phyloP scores from a whole-genome alignment of 2,888 invertebrate species.

The Polietes domitor region DNA sequence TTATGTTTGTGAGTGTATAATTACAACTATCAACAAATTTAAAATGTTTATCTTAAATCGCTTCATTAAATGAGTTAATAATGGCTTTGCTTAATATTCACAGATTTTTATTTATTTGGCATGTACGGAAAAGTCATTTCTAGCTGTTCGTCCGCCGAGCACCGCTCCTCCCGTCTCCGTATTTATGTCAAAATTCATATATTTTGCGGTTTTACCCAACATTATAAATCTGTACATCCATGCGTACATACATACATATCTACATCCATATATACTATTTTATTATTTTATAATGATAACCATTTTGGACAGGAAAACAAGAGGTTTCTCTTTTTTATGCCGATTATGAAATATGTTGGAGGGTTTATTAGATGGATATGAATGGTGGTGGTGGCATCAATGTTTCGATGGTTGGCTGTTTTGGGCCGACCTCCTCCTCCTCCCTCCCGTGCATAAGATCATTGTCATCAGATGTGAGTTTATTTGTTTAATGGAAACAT shows the following conservation, averaged over 20 bases:
- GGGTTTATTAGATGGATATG: not conserved
- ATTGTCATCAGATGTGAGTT: slow-evolving; percentile 37
- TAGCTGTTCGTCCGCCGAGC: not conserved
- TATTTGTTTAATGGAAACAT: slow-evolving; percentile 50
- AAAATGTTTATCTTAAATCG: slow-evolving; percentile 55
- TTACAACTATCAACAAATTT: slow-evolving; percentile 45
- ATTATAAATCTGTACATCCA: no score
- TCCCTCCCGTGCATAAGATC: slow-evolving; percentile 40
- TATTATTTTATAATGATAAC: slow-evolving; percentile 39
- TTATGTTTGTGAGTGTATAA: slow-evolving; percentile 18
- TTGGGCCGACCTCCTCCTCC: not conserved
- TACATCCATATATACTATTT: not conserved
- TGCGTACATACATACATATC: not conserved
- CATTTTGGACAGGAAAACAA: slow-evolving; percentile 50
- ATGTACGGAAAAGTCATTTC: slow-evolving; percentile 47
- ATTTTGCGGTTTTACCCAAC: slow-evolving; percentile 27
- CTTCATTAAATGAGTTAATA: slow-evolving; percentile 69
- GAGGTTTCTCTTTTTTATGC: slow-evolving; percentile 51
- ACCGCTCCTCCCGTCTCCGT: not conserved
- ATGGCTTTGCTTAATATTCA: slow-evolving; percentile 42
- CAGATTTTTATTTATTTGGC: slow-evolving; percentile 35
- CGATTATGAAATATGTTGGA: slow-evolving; percentile 3
- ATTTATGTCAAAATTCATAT: slow-evolving; percentile 39
- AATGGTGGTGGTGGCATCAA: not conserved
- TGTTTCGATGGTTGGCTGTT: not conserved